Percentiles rank a stretch among this genome's conserved stretches.
Conservation (phyloP, 2,113 vertebrate genomes). For the Romanogobio albipinnatus region DNA sequence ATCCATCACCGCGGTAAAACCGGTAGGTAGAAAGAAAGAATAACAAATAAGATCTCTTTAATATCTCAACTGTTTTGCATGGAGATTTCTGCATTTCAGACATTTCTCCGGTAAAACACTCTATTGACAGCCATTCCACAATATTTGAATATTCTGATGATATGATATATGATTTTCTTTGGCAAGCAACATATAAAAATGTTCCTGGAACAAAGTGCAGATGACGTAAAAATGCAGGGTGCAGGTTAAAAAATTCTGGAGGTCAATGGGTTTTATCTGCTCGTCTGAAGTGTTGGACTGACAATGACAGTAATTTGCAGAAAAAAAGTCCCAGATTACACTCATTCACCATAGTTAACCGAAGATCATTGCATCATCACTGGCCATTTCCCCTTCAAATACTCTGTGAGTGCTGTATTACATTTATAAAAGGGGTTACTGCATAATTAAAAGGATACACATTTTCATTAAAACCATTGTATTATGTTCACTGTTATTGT, state of each 20-base stretch:
- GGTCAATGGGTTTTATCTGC: background rate
- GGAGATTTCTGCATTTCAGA: background rate
- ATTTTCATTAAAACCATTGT: background rate
- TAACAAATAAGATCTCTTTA: slow-evolving; percentile 3
- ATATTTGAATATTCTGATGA: background rate
- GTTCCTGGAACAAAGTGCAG: background rate
- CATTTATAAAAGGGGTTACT: background rate
- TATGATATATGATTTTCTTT: too few relatives aligned
- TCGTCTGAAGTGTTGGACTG: background rate
- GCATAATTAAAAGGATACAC: background rate
- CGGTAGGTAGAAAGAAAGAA: background rate
- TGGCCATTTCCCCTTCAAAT: background rate
- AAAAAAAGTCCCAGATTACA: background rate
- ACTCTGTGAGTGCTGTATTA: background rate
- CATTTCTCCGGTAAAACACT: background rate
- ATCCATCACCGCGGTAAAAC: slow-evolving; percentile 11
- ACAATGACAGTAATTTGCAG: background rate
- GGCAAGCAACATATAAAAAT: background rate
- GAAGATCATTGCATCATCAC: background rate
- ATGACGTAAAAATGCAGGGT: background rate
- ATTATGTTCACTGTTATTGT: background rate
- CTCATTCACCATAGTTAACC: background rate
- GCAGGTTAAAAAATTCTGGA: background rate
- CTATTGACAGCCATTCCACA: background rate
- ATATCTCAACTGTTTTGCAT: background rate